A percentile compares a stretch with the other conserved stretches of the same genome.
Evolutionary conservation across 2,888 invertebrate genomes (phyloP).

Genomic region (Eumacrocentrus americanus): DNA sequence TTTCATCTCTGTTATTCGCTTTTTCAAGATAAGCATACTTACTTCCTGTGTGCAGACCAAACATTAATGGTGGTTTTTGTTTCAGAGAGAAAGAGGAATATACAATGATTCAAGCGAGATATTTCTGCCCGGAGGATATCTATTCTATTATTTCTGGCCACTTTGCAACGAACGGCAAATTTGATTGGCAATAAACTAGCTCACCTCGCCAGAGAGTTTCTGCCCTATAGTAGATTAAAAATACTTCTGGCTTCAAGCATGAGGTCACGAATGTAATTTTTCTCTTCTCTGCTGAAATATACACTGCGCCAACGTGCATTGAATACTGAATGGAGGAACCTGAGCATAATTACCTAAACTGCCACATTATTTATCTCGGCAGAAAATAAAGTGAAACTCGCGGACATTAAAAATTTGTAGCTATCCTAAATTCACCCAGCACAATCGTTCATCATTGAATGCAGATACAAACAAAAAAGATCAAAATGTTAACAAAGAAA

Average conservation of each 20-base stretch:
- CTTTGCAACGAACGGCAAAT: not conserved
- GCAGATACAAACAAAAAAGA: no score
- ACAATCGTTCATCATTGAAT: not conserved
- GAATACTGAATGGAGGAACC: not conserved
- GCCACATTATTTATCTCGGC: no score
- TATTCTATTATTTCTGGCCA: constrained; percentile 7
- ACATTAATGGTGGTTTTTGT: no score
- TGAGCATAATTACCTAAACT: not conserved
- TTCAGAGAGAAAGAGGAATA: not conserved
- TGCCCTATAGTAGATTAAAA: no score
- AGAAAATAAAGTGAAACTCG: no score
- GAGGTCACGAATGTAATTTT: not conserved
- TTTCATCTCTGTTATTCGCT: not conserved
- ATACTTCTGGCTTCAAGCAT: not conserved
- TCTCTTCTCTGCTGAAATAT: not conserved
- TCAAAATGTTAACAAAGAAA: not conserved
- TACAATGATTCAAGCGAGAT: not conserved
- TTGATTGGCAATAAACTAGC: not conserved
- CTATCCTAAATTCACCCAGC: no score
- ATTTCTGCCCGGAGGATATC: not conserved
- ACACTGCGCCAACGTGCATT: not conserved
- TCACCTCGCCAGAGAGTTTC: no score
- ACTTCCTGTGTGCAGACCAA: no score
- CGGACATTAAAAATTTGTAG: no score
- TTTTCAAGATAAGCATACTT: no score